A percentile compares a stretch with the other conserved stretches of the same genome.
phyloP scores from a whole-genome alignment of 2,888 invertebrate genomes.

The Uloborus plumipes region DNA sequence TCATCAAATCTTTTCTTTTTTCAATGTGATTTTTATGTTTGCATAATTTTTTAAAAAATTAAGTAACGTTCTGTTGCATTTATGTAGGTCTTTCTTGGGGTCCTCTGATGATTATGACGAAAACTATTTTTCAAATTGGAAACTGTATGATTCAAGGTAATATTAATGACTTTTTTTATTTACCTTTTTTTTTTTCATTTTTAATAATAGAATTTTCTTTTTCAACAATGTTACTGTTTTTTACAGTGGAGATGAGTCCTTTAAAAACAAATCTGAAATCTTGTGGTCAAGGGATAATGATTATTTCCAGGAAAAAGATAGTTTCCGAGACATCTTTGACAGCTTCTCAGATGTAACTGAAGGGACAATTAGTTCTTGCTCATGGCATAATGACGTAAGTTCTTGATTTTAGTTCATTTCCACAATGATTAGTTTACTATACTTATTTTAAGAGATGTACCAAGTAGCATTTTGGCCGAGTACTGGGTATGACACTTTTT shows the following conservation, averaged over 20 bases:
- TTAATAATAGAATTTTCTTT: too few relatives aligned
- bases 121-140: neutral
- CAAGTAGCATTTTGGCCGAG: too few relatives aligned
- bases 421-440: too few relatives aligned
- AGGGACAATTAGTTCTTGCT: constrained; percentile 45
- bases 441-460: too few relatives aligned
- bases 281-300: constrained; percentile 38
- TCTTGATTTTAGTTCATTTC: neutral
- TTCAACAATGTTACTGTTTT: neutral
- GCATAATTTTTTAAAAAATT: neutral
- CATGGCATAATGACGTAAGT: constrained; percentile 59
- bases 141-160: neutral
- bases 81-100: neutral
- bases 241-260: constrained; percentile 27
- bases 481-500: too few relatives aligned
- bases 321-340: constrained; percentile 16
- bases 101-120: constrained; percentile 1
- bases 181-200: too few relatives aligned
- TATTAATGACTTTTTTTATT: too few relatives aligned
- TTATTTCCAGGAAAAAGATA: constrained; percentile 19
- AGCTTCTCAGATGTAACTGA: constrained; percentile 45
- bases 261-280: constrained; percentile 37
- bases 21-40: neutral
- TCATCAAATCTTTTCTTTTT: neutral
- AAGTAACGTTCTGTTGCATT: neutral